Percentiles rank a stretch among this genome's conserved stretches.
Conservation (phyloP, 2,113 vertebrate species). For the Anthoscopus minutus region DNA sequence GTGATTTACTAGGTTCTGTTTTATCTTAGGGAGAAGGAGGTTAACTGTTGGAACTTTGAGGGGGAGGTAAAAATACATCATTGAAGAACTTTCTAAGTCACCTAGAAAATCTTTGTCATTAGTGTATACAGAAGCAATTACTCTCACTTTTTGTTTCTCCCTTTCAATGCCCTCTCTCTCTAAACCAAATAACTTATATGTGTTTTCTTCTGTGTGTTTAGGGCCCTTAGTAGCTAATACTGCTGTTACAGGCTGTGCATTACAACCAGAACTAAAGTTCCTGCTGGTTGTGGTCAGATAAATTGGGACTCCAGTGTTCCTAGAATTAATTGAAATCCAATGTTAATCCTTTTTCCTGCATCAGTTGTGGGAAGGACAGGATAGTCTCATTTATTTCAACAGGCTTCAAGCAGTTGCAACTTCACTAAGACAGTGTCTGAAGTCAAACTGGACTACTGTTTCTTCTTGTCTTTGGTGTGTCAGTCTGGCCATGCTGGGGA, state of each 20-base stretch:
- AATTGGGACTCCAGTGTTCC: not conserved
- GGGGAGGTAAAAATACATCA: not conserved
- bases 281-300: not conserved
- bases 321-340: not conserved
- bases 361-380: not conserved
- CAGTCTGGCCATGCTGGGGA: not conserved
- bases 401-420: not conserved
- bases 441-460: not conserved
- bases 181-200: not conserved
- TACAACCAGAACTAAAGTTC: not conserved
- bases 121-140: not conserved
- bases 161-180: not conserved
- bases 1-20: not conserved
- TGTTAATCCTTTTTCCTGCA: not conserved
- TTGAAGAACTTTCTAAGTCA: not conserved
- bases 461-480: not conserved
- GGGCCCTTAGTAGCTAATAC: not conserved
- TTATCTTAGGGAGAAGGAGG: not conserved
- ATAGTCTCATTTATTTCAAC: not conserved
- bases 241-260: not conserved
- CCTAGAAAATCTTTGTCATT: not conserved
- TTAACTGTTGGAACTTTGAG: not conserved
- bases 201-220: not conserved
- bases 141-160: not conserved
- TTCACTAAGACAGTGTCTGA: not conserved